Evolutionary conservation across 2,113 vertebrate genomes (phyloP), one percentile per base, ranked within the genome.

Genomic region (Corydoras maculifer): DNA sequence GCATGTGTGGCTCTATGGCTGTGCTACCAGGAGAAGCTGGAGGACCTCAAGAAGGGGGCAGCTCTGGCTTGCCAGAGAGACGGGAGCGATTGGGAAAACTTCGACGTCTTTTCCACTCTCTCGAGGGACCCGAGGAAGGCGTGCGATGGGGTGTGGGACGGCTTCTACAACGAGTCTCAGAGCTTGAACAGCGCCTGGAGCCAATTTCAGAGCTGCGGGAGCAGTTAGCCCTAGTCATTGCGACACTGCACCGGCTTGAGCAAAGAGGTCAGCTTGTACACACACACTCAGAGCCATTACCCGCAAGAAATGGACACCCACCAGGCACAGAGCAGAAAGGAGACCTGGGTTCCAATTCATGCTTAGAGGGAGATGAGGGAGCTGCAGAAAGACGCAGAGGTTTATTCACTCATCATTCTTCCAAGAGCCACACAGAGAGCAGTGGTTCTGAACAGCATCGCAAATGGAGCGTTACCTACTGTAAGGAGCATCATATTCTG

Each of bases 141-240:
- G 80, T 99, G 30, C 94, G 95, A 82, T 88, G 90, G 1, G 97
- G 95, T 0, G 93, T 99, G 18, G 94, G 94, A 77, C 93, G 93
- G 60, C 86, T 99, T 66, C 92, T 98, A 74, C 87, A 96, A 58
- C 88, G 97, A 29, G 94, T 99, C 15, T 92, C 93, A 0, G 95
- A 99, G 74, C 94, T 99, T 7, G 97, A 99, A 62, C 92, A 93
- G 78, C 94, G 95, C 57, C 89, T 99, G 2, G 95, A 99, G 43
- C 94, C 93, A 0, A 88, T 99, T 30, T 91, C 94, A 0, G 96
- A 97, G 0, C 94, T 99, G 9, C 91, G 95, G 8, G 91, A 94
- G 32, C 94, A 98, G 78, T 94, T 99, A 75, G 93, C 93, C 4
- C 94, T 95, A 79, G 95, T 99, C 29, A 80, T 99, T 48, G 92